Conservation (phyloP, 2,797 vertebrate genomes). For the Gadopsis bispinosus region DNA sequence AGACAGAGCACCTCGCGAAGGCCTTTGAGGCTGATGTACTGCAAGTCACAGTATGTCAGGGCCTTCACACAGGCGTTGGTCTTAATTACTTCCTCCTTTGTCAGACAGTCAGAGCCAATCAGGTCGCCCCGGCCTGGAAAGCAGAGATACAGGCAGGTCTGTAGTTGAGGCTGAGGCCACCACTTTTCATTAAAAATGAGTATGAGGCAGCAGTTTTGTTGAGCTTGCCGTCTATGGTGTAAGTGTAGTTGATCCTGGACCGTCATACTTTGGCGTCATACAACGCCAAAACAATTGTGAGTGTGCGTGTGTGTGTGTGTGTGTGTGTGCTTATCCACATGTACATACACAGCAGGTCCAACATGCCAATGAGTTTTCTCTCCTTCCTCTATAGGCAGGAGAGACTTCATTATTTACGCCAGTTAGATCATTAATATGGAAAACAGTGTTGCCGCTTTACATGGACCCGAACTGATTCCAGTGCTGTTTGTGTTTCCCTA, state of each 20-base stretch:
- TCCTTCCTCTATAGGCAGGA: slow-evolving; percentile 37
- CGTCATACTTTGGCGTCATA: background rate
- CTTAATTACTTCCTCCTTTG: slow-evolving; percentile 90
- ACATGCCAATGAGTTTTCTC: slow-evolving; percentile 31
- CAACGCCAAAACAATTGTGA: slow-evolving; percentile 51
- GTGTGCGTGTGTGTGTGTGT: background rate
- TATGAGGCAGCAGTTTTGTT: background rate
- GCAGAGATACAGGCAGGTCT: background rate
- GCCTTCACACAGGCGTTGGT: slow-evolving; percentile 93
- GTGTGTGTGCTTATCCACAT: slow-evolving; percentile 14
- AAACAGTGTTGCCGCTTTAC: slow-evolving; percentile 37
- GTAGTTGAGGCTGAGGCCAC: background rate
- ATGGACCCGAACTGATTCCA: slow-evolving; percentile 27
- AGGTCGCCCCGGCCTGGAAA: slow-evolving; percentile 90
- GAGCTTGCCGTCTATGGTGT: background rate
- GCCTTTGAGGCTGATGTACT: slow-evolving; percentile 91
- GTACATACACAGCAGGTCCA: slow-evolving; percentile 5
- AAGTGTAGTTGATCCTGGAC: background rate
- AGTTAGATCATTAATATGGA: slow-evolving; percentile 51
- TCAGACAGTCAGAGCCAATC: slow-evolving; percentile 91
- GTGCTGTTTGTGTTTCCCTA: slow-evolving; percentile 30
- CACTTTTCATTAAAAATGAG: background rate
- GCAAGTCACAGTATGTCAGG: slow-evolving; percentile 92
- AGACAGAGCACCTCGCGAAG: slow-evolving; percentile 89
- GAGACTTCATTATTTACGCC: slow-evolving; percentile 68